Percentiles rank a stretch among this genome's conserved stretches.
Evolutionary conservation across 2,797 vertebrate genomes (phyloP).

Genomic region (Zalophus californianus): DNA sequence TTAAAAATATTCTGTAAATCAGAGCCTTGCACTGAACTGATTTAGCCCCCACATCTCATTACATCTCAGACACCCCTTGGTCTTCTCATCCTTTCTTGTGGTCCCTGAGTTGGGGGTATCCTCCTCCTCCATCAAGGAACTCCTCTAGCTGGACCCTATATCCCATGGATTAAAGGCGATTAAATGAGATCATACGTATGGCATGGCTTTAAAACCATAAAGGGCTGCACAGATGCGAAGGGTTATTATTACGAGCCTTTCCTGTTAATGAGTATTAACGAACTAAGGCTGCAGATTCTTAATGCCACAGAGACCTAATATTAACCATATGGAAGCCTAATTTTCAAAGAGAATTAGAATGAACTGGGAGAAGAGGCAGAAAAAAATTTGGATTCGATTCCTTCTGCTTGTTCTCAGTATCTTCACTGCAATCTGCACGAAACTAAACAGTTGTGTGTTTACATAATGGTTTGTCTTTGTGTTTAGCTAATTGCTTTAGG

Average conservation of each 20-base stretch:
- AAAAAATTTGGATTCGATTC: background rate
- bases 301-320: conserved; percentile 48
- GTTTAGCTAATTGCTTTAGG: conserved; percentile 61
- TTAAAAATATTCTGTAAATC: background rate
- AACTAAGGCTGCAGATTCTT: conserved; percentile 58
- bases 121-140: background rate
- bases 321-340: conserved; percentile 66
- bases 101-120: background rate
- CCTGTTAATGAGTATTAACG: conserved; percentile 70
- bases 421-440: conserved; percentile 9
- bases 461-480: conserved; percentile 58
- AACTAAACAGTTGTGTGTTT: conserved; percentile 36
- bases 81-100: background rate
- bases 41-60: background rate
- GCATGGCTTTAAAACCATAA: conserved; percentile 54
- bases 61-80: background rate
- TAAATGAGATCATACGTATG: conserved; percentile 54
- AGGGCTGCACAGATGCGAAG: background rate
- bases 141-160: background rate
- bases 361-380: conserved; percentile 51
- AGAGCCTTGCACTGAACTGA: background rate
- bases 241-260: conserved; percentile 64
- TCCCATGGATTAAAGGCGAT: conserved; percentile 33
- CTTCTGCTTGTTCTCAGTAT: background rate
- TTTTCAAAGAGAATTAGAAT: conserved; percentile 69